These are phyloP conservation scores for Dinomys branickii DNA, from an alignment of 2,113 vertebrate species.

Conservation along the genomic window DNA sequence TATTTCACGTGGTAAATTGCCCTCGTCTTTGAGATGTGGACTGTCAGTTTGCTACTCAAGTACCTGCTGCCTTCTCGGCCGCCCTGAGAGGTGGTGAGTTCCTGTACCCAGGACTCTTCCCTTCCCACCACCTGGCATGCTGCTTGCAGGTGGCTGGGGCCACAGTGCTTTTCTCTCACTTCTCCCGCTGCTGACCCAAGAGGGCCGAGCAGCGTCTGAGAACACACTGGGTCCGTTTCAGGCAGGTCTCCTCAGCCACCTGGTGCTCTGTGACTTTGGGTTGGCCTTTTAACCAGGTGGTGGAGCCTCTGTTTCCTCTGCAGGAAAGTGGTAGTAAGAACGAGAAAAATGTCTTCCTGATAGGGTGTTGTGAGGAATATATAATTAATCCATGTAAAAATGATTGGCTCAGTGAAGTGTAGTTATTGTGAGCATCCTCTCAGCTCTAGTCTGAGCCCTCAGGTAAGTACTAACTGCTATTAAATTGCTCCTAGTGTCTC, in stretches of 20 bases:
- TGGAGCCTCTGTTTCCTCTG: background rate
- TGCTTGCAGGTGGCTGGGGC: background rate
- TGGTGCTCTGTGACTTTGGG: background rate
- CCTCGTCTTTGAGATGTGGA: background rate
- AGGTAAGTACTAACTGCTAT: background rate
- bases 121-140: background rate
- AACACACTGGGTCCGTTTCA: background rate
- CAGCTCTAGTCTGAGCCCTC: background rate
- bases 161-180: fast-evolving
- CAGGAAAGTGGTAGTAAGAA: background rate
- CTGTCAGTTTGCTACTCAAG: background rate
- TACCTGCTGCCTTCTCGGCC: background rate
- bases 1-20: background rate
- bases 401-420: background rate
- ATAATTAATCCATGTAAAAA: background rate
- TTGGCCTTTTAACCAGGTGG: background rate
- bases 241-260: background rate
- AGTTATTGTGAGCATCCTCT: background rate
- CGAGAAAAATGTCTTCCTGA: background rate
- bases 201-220: fast-evolving
- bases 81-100: background rate
- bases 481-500: background rate
- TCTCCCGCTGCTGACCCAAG: background rate
- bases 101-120: background rate
- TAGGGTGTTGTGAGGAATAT: background rate